A percentile compares a stretch with the other conserved stretches of the same genome.
Evolutionary conservation across 1,140 invertebrate species (phyloP).

Genomic region (Atta texana): DNA sequence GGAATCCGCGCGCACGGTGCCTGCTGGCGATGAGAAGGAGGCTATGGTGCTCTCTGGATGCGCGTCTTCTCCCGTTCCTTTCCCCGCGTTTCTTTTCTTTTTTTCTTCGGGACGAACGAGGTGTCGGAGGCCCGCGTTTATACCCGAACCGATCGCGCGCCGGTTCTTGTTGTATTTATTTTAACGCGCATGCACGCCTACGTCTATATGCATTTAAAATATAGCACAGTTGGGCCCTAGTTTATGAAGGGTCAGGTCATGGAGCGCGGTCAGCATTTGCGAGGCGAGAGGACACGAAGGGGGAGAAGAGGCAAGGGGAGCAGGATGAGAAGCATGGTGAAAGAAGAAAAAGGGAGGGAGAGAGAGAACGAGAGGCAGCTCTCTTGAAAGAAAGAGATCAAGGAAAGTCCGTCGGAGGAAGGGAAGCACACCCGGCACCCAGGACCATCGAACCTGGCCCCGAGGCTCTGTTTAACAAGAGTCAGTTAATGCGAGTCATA

Average conservation of each 20-base stretch:
- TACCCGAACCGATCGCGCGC: constrained; percentile 80
- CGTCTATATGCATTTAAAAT: constrained; percentile 86
- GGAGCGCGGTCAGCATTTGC: constrained; percentile 75
- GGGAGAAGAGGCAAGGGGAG: constrained; percentile 56
- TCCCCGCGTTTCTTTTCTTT: constrained; percentile 39
- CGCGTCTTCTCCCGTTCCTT: constrained; percentile 56
- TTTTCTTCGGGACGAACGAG: constrained; percentile 74
- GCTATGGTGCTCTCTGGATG: constrained; percentile 66
- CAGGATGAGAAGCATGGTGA: constrained; percentile 27
- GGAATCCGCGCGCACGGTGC: constrained; percentile 54
- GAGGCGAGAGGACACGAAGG: constrained; percentile 74
- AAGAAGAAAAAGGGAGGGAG: constrained; percentile 52
- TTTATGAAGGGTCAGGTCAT: constrained; percentile 86
- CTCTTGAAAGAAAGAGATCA: constrained; percentile 8
- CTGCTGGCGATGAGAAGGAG: constrained; percentile 69
- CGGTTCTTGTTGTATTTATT: constrained; percentile 83
- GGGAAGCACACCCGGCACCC: constrained; percentile 44
- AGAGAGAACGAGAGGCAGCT: constrained; percentile 60
- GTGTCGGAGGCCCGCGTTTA: constrained; percentile 81
- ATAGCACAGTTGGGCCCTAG: constrained; percentile 86
- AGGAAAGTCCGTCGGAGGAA: constrained; percentile 35
- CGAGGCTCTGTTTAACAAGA: constrained; percentile 84
- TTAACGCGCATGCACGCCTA: constrained; percentile 84
- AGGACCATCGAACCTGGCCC: constrained; percentile 77
- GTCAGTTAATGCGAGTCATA: constrained; percentile 85